These are phyloP conservation scores for Eubasilissa splendida DNA, from an alignment of 2,888 invertebrate species.

Conservation along the genomic window DNA sequence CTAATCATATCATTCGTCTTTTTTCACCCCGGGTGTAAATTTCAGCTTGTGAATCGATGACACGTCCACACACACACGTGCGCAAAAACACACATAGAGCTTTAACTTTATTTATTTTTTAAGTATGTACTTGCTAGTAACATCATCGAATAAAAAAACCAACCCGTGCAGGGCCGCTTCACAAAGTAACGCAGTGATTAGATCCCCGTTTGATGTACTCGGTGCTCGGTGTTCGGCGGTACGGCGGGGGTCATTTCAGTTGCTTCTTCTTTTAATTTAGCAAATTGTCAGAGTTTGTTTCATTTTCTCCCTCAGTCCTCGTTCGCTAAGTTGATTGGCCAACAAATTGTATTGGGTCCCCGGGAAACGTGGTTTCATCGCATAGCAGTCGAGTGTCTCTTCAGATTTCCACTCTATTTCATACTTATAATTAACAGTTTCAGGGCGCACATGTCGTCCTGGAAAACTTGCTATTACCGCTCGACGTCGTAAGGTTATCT, in stretches of 20 bases:
- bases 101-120: too few relatives aligned
- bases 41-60: too few relatives aligned
- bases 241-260: slow-evolving; percentile 6
- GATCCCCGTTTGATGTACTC: slow-evolving; percentile 32
- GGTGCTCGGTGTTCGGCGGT: slow-evolving; percentile 6
- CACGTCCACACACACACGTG: too few relatives aligned
- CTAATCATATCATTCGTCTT: too few relatives aligned
- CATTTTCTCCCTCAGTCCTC: slow-evolving; percentile 47
- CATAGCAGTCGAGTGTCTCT: not conserved
- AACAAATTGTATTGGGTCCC: slow-evolving; percentile 51
- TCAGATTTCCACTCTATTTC: not conserved
- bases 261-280: slow-evolving; percentile 57
- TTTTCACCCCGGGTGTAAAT: too few relatives aligned
- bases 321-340: slow-evolving; percentile 54
- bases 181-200: slow-evolving; percentile 31
- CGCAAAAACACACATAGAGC: too few relatives aligned
- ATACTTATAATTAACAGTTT: slow-evolving; percentile 19
- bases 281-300: slow-evolving; percentile 55
- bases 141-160: too few relatives aligned
- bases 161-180: too few relatives aligned
- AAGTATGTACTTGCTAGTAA: too few relatives aligned
- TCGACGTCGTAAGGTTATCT: too few relatives aligned
- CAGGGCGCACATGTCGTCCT: not conserved
- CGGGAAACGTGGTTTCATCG: slow-evolving; percentile 25
- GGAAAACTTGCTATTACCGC: too few relatives aligned